Percentiles rank a stretch among this genome's conserved stretches.
Conservation (phyloP, 2,888 invertebrate species). For the Pristionchus japonicus region DNA sequence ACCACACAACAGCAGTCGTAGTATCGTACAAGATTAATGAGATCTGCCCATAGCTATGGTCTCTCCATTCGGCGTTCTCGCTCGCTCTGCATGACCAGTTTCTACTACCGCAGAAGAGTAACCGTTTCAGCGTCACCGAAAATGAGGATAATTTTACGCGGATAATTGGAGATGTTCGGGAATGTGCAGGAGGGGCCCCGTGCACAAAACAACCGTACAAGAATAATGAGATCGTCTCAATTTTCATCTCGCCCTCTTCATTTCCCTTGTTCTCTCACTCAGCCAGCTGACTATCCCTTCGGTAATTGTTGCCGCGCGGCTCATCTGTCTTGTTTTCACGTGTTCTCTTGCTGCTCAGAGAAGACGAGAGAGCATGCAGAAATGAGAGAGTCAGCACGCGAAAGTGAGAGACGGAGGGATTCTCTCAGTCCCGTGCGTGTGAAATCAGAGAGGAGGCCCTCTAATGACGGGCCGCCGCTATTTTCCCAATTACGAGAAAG, state of each 20-base stretch:
- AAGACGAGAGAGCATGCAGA: background rate
- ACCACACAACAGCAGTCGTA: too few species aligned
- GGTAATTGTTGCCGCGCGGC: background rate
- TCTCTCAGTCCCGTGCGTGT: background rate
- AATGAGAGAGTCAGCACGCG: background rate
- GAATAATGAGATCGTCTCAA: background rate
- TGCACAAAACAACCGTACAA: background rate
- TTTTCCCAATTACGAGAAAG: background rate
- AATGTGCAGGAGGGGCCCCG: background rate
- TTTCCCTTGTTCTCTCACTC: background rate
- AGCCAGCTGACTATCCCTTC: background rate
- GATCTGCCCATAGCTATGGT: background rate
- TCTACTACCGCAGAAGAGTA: too few species aligned
- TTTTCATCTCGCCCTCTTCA: background rate
- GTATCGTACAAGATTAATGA: background rate
- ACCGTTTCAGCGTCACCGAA: too few species aligned
- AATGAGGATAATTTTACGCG: too few species aligned
- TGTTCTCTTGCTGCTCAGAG: background rate
- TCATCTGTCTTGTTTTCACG: background rate
- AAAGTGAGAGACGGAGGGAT: too few species aligned
- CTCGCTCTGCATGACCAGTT: too few species aligned
- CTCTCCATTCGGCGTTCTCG: too few species aligned
- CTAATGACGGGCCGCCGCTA: background rate
- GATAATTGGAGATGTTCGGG: too few species aligned
- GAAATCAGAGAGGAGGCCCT: slow-evolving; percentile 39